Conservation (phyloP, 2,113 vertebrate species). For the Stercorarius parasiticus region DNA sequence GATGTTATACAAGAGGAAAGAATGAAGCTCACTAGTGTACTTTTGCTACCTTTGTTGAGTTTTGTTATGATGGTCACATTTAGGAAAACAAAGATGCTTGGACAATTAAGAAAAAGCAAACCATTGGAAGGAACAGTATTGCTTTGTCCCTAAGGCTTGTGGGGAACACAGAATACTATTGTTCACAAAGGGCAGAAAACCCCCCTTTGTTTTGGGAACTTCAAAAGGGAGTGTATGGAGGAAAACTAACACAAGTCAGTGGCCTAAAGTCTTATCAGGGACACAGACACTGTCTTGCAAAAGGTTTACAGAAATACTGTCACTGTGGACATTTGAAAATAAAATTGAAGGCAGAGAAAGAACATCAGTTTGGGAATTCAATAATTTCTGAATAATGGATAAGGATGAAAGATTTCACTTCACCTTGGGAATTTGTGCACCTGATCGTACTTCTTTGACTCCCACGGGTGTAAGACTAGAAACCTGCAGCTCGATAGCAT, state of each 20-base stretch:
- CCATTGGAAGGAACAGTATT: not conserved
- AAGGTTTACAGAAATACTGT: not conserved
- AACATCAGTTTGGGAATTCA: not conserved
- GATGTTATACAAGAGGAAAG: not conserved
- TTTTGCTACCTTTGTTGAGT: not conserved
- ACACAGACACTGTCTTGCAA: not conserved
- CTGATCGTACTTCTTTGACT: not conserved
- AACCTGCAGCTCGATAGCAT: rapidly evolving
- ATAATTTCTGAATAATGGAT: not conserved
- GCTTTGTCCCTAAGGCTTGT: not conserved
- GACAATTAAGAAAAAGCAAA: not conserved
- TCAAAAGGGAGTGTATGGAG: not conserved
- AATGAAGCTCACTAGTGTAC: not conserved
- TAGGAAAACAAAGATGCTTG: not conserved
- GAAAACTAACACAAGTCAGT: not conserved
- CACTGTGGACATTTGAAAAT: not conserved
- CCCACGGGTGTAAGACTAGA: not conserved
- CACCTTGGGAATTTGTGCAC: rapidly evolving
- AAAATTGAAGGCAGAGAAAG: not conserved
- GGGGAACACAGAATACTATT: not conserved
- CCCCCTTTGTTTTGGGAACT: not conserved
- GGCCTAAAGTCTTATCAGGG: rapidly evolving
- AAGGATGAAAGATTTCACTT: not conserved
- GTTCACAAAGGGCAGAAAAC: not conserved
- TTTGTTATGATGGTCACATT: not conserved